phyloP scores from a whole-genome alignment of 2,797 vertebrate species.

The Pelodytes ibericus region DNA sequence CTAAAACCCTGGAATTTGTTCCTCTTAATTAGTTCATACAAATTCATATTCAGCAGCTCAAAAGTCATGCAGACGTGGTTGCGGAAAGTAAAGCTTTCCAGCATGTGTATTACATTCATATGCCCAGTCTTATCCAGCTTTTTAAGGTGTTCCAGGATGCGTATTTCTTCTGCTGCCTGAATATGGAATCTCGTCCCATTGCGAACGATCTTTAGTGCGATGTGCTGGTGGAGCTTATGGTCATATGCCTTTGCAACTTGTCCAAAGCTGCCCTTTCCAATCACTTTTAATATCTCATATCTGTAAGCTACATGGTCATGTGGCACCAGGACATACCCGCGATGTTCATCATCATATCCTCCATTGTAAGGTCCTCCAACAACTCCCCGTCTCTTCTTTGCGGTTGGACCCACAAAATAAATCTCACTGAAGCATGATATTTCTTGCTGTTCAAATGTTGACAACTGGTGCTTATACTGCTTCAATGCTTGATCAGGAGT shows the following conservation, averaged over 20 bases:
- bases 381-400: slow-evolving; percentile 90
- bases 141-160: slow-evolving; percentile 93
- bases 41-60: slow-evolving; percentile 94
- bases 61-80: slow-evolving; percentile 99
- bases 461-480: slow-evolving; percentile 87
- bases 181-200: slow-evolving; percentile 96
- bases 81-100: slow-evolving; percentile 96
- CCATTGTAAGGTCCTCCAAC: slow-evolving; percentile 89
- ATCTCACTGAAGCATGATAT: slow-evolving; percentile 87
- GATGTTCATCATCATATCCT: slow-evolving; percentile 94
- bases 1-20: slow-evolving; percentile 99
- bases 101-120: slow-evolving; percentile 97
- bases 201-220: slow-evolving; percentile 97
- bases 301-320: slow-evolving; percentile 95
- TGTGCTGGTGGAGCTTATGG: slow-evolving; percentile 92
- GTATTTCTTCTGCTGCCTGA: slow-evolving; percentile 94
- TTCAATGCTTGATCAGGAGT: slow-evolving; percentile 90
- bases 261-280: slow-evolving; percentile 97
- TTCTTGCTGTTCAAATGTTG: slow-evolving; percentile 88
- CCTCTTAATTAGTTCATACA: slow-evolving; percentile 96
- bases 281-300: slow-evolving; percentile 96
- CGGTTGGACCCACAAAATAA: slow-evolving; percentile 92
- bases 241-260: slow-evolving; percentile 97
- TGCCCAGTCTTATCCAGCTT: slow-evolving; percentile 92
- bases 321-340: slow-evolving; percentile 90